phyloP scores from a whole-genome alignment of 53 echinoderm and acorn worm species.

The Holothuria scabra region DNA sequence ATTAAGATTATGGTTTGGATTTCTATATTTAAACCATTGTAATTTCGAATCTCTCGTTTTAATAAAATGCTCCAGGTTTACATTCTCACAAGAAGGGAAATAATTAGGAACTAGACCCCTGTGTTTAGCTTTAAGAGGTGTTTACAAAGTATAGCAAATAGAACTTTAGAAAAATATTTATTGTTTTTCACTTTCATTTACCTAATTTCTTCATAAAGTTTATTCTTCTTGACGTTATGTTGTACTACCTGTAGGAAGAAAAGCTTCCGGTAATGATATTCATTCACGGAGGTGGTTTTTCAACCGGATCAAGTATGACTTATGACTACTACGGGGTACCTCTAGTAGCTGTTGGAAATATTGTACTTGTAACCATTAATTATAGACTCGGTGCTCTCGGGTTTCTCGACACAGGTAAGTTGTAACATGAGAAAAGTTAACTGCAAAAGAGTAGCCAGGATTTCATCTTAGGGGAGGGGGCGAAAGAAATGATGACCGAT shows the following conservation, averaged over 20 bases:
- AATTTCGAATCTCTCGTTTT: too few species aligned
- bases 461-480: too few species aligned
- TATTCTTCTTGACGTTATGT: not conserved
- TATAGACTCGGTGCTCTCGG: conserved; percentile 64
- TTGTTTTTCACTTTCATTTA: not conserved
- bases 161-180: too few species aligned
- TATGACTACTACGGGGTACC: conserved; percentile 48
- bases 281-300: conserved; percentile 67
- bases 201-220: not conserved
- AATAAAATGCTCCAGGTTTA: too few species aligned
- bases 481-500: too few species aligned
- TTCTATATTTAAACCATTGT: too few species aligned
- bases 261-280: conserved; percentile 60
- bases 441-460: too few species aligned
- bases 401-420: conserved; percentile 56
- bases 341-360: conserved; percentile 57
- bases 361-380: conserved; percentile 62
- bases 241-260: not conserved
- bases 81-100: too few species aligned
- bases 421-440: not conserved
- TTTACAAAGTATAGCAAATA: too few species aligned
- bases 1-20: too few species aligned
- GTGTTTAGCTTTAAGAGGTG: too few species aligned
- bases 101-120: too few species aligned
- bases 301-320: conserved; percentile 38